These are phyloP conservation scores for Stegostoma tigrinum DNA, from an alignment of 2,113 vertebrate genomes.

Conservation along the genomic window DNA sequence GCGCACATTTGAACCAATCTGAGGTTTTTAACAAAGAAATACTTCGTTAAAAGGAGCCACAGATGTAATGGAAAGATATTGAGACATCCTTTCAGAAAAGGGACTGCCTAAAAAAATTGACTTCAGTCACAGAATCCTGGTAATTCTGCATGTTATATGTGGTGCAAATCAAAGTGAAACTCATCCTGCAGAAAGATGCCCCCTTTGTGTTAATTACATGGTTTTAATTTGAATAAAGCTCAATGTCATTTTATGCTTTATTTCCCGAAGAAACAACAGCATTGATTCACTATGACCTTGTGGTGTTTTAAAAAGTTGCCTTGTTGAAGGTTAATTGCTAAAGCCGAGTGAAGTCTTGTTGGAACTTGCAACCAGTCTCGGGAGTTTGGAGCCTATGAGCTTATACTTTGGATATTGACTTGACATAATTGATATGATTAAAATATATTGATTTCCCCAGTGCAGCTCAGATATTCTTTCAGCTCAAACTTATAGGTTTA, in stretches of 20 bases:
- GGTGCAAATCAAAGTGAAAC: not conserved
- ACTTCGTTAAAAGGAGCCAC: not conserved
- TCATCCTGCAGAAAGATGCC: not conserved
- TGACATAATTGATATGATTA: not conserved
- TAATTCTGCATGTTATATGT: not conserved
- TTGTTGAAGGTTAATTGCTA: conserved; percentile 15
- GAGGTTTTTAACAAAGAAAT: not conserved
- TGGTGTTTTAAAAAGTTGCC: not conserved
- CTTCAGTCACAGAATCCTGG: not conserved
- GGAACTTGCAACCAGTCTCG: not conserved
- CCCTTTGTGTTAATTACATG: not conserved
- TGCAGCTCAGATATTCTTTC: not conserved
- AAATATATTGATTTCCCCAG: not conserved
- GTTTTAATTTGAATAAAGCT: not conserved
- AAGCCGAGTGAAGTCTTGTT: not conserved
- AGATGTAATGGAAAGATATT: not conserved
- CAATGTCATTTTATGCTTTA: not conserved
- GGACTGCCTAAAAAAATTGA: not conserved
- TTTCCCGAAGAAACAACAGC: not conserved
- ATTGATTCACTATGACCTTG: conserved; percentile 6
- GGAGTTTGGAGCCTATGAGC: not conserved
- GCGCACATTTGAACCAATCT: not conserved
- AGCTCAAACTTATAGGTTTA: not conserved
- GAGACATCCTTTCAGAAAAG: not conserved
- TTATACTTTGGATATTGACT: conserved; percentile 2